Conservation (phyloP, 2,888 invertebrate genomes). For the Ferdinandea cuprea region DNA sequence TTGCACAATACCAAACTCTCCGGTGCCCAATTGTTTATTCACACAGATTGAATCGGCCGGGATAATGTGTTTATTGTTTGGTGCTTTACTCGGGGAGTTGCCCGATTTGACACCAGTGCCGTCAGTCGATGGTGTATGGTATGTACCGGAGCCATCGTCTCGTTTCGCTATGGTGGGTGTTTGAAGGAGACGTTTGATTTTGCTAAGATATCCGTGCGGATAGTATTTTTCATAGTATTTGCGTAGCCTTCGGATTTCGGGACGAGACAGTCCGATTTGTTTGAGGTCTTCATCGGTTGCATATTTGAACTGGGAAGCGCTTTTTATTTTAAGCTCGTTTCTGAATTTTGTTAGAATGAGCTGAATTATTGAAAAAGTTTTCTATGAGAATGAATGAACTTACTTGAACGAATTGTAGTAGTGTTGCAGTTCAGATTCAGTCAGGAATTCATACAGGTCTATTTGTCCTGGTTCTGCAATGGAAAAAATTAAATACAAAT, state of each 20-base stretch:
- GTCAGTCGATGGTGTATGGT: conserved; percentile 63
- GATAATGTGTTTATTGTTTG: conserved; percentile 92
- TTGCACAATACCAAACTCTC: conserved; percentile 99
- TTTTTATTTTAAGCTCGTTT: conserved; percentile 94
- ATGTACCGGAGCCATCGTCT: conserved; percentile 77
- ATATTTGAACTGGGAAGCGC: conserved; percentile 95
- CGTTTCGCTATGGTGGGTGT: conserved; percentile 82
- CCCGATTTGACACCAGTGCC: conserved; percentile 64
- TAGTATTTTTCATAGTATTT: conserved; percentile 97
- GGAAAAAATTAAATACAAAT: background rate
- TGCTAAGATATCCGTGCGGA: conserved; percentile 95
- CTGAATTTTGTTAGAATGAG: conserved; percentile 83
- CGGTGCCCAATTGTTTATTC: conserved; percentile 96
- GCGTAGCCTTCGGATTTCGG: conserved; percentile 96
- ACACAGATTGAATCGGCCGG: conserved; percentile 95
- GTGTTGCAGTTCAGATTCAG: conserved; percentile 96
- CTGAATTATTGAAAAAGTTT: background rate
- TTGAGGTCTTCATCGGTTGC: conserved; percentile 95
- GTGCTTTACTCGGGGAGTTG: conserved; percentile 83
- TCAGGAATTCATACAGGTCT: conserved; percentile 93
- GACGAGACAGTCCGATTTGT: conserved; percentile 96
- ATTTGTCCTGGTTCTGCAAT: conserved; percentile 82
- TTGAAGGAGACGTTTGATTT: conserved; percentile 92
- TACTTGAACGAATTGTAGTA: conserved; percentile 92
- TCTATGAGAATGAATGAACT: conserved; percentile 77